These are phyloP conservation scores for Trichomycterus rosablanca DNA, from an alignment of 2,113 vertebrate species.

Conservation along the genomic window DNA sequence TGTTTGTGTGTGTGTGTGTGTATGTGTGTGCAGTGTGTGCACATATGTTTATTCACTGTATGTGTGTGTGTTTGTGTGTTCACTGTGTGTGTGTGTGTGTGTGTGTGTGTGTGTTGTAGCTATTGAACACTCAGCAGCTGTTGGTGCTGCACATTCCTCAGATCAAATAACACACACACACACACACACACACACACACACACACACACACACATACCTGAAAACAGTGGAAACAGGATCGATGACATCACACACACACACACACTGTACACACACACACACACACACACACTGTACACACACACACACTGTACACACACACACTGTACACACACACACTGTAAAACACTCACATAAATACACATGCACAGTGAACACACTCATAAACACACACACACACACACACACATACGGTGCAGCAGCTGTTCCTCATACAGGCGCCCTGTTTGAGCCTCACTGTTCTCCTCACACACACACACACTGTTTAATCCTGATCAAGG, in stretches of 20 bases:
- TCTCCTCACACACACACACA: too few relatives aligned
- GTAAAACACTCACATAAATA: neutral
- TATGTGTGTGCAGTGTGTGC: slow-evolving; percentile 26
- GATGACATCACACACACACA: neutral
- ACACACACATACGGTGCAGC: slow-evolving; percentile 1
- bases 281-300: neutral
- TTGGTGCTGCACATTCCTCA: slow-evolving; percentile 65
- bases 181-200: neutral
- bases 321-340: slow-evolving; percentile 70
- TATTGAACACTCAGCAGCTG: slow-evolving; percentile 31
- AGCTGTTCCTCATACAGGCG: too few relatives aligned
- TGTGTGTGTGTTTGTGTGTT: neutral
- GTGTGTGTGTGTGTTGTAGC: slow-evolving; percentile 23
- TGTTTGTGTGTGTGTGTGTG: slow-evolving; percentile 10
- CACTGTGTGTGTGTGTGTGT: slow-evolving; percentile 7
- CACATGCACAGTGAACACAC: slow-evolving; percentile 1
- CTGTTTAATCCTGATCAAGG: too few relatives aligned
- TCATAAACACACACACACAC: slow-evolving; percentile 1
- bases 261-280: neutral
- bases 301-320: neutral
- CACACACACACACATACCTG: neutral
- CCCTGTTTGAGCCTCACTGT: too few relatives aligned
- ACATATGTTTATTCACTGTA: neutral
- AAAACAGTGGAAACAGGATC: neutral
- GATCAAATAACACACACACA: slow-evolving; percentile 61